A percentile compares a stretch with the other conserved stretches of the same genome.
Conservation (phyloP, 2,888 invertebrate species). For the Calameuta pallipes region DNA sequence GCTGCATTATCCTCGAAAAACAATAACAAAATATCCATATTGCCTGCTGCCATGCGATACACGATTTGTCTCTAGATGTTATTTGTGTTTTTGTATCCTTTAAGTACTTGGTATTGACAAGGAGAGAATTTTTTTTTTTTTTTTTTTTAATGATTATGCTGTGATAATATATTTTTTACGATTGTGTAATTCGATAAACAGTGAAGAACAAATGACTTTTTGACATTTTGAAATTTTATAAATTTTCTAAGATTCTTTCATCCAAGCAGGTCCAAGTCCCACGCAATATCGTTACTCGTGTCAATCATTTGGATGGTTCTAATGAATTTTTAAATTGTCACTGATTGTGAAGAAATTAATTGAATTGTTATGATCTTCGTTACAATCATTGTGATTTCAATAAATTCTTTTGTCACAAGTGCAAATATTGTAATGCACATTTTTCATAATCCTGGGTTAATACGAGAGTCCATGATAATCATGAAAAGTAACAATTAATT, state of each 20-base stretch:
- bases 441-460: not conserved
- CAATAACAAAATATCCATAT: not conserved
- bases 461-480: not conserved
- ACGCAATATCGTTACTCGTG: not conserved
- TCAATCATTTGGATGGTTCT: not conserved
- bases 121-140: not conserved
- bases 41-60: not conserved
- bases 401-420: not conserved
- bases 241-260: not conserved
- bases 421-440: not conserved
- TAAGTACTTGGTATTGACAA: not conserved
- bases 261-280: not conserved
- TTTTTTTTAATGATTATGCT: not conserved
- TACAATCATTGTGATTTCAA: not conserved
- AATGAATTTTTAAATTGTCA: not conserved
- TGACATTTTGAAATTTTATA: not conserved
- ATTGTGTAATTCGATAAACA: not conserved
- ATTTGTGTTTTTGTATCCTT: not conserved
- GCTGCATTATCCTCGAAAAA: not conserved
- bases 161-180: not conserved
- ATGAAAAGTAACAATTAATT: not conserved
- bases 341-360: not conserved
- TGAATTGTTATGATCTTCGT: not conserved
- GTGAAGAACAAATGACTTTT: not conserved
- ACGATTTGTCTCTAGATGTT: not conserved